Evolutionary conservation across 2,797 vertebrate species (phyloP).

Genomic region (Sciurus carolinensis): DNA sequence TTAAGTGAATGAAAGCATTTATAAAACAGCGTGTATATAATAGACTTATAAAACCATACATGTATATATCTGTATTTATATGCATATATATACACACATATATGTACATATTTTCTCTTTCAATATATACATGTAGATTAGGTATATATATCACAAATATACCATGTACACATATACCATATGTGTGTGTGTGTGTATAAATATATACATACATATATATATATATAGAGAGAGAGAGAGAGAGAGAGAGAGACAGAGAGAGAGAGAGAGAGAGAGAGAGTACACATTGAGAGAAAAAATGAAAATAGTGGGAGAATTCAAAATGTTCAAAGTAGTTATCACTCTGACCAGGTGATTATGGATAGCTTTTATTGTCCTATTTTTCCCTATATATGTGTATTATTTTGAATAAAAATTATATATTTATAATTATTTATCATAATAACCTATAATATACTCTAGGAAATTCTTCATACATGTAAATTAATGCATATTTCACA

Average conservation of each 20-base stretch:
- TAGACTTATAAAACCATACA: neutral
- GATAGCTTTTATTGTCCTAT: neutral
- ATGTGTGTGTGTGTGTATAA: neutral
- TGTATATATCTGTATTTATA: neutral
- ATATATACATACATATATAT: neutral
- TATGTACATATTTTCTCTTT: neutral
- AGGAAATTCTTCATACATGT: neutral
- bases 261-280: too few relatives aligned
- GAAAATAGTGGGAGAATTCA: conserved; percentile 11
- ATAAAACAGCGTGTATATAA: neutral
- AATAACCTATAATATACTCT: neutral
- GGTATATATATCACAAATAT: neutral
- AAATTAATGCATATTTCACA: neutral
- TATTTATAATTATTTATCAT: too few relatives aligned
- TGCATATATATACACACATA: neutral
- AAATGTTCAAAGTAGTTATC: conserved; percentile 15
- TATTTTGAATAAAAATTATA: conserved; percentile 30
- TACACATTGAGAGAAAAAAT: conserved; percentile 16
- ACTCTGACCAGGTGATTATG: neutral
- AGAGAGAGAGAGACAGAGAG: too few relatives aligned
- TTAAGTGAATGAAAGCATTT: conserved; percentile 29
- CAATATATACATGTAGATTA: neutral
- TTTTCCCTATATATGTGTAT: neutral
- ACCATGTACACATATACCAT: too few relatives aligned
- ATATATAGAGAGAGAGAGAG: too few relatives aligned